Evolutionary conservation across 2,797 vertebrate genomes (phyloP), one percentile per base, ranked within the genome.

Genomic region (Acomys russatus): DNA sequence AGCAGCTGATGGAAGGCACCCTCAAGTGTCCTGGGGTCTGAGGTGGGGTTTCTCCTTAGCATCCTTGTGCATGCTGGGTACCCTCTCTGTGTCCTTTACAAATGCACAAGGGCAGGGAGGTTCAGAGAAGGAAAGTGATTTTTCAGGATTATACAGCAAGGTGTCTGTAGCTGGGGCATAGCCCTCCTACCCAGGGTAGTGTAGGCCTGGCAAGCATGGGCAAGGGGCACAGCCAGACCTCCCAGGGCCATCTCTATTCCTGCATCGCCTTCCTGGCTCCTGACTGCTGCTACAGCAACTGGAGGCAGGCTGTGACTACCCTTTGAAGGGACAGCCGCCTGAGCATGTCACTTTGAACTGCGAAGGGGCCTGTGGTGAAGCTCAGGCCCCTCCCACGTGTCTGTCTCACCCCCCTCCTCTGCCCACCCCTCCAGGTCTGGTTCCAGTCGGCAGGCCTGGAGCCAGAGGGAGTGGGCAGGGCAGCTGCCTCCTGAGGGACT

Each of bases 401-500:
- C 44, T 44, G 44, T 44, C 44, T 44, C 44, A 44, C 93, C 95
- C 94, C 85, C 94, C 97, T 71, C 74, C 49, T 95, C 97, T 71
- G 77, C 54, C 92, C 94, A 96, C 96, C 97, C 97, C 97, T 83
- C 0, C 94, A 96, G 98, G 95, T 98, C 98, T 98, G 98, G 94
- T 98, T 98, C 98, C 98, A 98, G 98, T 98, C 98, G 96, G 97
- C 92, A 51, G 98, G 99, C 98, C 99, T 97, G 98, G 98, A 99
- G 99, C 99, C 97, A 98, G 98, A 98, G 98, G 98, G 83, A 98
- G 98, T 99, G 97, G 98, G 88, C 92, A 94, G 96, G 94, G 92
- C 84, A 25, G 84, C 89, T 17, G 94, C 99, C 99, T 99, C 99
- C 99, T 98, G 99, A 99, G 98, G 98, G 99, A 98, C 99, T 99